phyloP scores from a whole-genome alignment of 2,113 vertebrate genomes.

The Herpetotheres cachinnans region DNA sequence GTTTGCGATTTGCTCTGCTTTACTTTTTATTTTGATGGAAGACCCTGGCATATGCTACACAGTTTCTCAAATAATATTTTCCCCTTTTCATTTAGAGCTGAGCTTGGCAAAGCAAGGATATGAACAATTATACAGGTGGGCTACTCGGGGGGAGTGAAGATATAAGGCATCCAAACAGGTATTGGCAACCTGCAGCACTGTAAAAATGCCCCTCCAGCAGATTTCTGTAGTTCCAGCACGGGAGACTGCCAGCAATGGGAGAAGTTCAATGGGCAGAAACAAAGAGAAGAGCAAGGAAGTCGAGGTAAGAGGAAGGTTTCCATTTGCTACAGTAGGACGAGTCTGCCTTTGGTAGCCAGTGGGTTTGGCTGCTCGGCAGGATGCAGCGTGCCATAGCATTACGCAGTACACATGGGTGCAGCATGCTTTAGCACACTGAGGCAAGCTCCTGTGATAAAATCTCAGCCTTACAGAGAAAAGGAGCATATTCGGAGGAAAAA shows the following conservation, averaged over 20 bases:
- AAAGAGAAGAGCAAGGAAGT: conserved; percentile 86
- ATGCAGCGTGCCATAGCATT: fast-evolving
- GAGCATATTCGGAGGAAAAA: neutral
- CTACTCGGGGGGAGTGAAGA: conserved; percentile 73
- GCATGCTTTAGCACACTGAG: neutral
- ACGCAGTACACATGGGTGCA: neutral
- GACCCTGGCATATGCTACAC: conserved; percentile 20
- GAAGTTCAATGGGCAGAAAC: conserved; percentile 79
- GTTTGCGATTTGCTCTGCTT: conserved; percentile 18
- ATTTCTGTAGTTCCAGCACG: conserved; percentile 88
- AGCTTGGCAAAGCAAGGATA: conserved; percentile 75
- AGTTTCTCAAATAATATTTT: conserved; percentile 69
- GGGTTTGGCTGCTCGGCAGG: neutral
- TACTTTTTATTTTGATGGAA: neutral
- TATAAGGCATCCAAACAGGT: conserved; percentile 71
- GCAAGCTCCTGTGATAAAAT: neutral
- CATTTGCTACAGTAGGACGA: neutral
- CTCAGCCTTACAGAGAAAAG: neutral
- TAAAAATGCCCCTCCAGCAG: conserved; percentile 90
- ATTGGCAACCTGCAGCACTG: conserved; percentile 64
- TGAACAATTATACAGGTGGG: conserved; percentile 78
- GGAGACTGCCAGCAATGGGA: conserved; percentile 80
- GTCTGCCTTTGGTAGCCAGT: neutral
- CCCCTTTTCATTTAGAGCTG: conserved; percentile 73
- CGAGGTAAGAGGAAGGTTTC: conserved; percentile 81